phyloP scores from a whole-genome alignment of 2,797 vertebrate genomes.

The Gephyroberyx darwinii region DNA sequence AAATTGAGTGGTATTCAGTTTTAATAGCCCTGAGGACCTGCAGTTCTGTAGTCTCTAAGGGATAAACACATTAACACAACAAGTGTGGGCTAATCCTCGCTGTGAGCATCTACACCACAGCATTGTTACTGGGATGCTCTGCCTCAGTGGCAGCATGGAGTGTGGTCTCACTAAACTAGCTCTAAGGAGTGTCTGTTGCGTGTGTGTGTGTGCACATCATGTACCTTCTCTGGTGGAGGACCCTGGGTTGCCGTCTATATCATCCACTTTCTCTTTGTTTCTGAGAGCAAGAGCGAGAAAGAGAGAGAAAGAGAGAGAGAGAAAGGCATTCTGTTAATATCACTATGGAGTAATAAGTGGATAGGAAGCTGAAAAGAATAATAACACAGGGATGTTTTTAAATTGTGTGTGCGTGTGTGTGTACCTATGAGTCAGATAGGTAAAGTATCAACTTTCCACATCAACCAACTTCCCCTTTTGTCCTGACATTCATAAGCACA shows the following conservation, averaged over 20 bases:
- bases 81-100: slow-evolving; percentile 57
- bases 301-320: slow-evolving; percentile 2
- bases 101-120: slow-evolving; percentile 44
- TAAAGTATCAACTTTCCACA: slow-evolving; percentile 35
- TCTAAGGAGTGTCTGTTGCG: slow-evolving; percentile 4
- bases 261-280: slow-evolving; percentile 71
- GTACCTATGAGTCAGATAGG: neutral
- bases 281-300: slow-evolving; percentile 53
- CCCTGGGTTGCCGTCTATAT: slow-evolving; percentile 64
- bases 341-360: neutral
- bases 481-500: slow-evolving; percentile 16
- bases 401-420: neutral
- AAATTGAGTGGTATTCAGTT: neutral
- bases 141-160: slow-evolving; percentile 39
- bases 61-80: slow-evolving; percentile 51
- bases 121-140: slow-evolving; percentile 43
- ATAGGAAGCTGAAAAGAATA: slow-evolving; percentile 2
- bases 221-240: slow-evolving; percentile 78
- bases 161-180: slow-evolving; percentile 18
- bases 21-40: slow-evolving; percentile 10
- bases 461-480: slow-evolving; percentile 38
- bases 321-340: slow-evolving; percentile 15
- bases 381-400: slow-evolving; percentile 3
- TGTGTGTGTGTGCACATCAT: slow-evolving; percentile 1
- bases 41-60: neutral